Base-by-base conservation (phyloP, 2,888 invertebrate species). In the Eumacrocentrus americanus region DNA sequence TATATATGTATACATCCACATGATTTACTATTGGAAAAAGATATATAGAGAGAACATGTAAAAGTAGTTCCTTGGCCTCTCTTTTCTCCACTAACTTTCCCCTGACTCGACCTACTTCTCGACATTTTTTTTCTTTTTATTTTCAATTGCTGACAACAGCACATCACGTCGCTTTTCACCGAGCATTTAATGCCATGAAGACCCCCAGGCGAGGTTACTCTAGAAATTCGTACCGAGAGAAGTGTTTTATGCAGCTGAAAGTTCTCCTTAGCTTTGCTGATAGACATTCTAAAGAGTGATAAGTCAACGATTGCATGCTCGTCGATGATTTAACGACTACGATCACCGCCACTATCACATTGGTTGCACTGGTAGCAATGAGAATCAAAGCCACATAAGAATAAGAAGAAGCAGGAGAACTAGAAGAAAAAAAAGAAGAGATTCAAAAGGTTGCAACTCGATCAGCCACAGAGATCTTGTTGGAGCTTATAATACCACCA, bases 81-180 rank as follows among this genome's bases (percentile, higher is more conserved):
- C 51, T 35, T 58, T 58, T 53, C 47, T 29, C 46, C 44, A 29
- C 37, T 46, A 34, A 35, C 47, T 46, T 53, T 46, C 52, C 58
- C 53, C 12, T n/a, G 42, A 25, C 52, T 58, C 47, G 52, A 52
- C 52, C 46, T 42, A 52, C 52, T 58, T 58, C 42, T 35, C 18
- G n/a, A 12, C 29, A 12, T 54, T 54, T n/a, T 44, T 20, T 54
- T 34, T 55, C 4, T 23, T 11, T n/a, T 47, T 35, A 35, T 29
- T 20, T 22, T 23, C 23, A 14, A 54, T 38, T 52, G 51, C 20
- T 37, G 38, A 20, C 22, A 22, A 29, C 29, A 52, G 37, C 35
- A 46, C 25, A 46, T 3, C 12, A n/a, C 35, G 38, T 20, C 34
- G 18, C 29, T 29, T 52, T 14, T 37, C 38, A 52, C 38, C 23